Percentiles rank a stretch among this genome's conserved stretches.
Evolutionary conservation across 2,888 invertebrate genomes (phyloP).

Genomic region (Clepsis dumicolana): DNA sequence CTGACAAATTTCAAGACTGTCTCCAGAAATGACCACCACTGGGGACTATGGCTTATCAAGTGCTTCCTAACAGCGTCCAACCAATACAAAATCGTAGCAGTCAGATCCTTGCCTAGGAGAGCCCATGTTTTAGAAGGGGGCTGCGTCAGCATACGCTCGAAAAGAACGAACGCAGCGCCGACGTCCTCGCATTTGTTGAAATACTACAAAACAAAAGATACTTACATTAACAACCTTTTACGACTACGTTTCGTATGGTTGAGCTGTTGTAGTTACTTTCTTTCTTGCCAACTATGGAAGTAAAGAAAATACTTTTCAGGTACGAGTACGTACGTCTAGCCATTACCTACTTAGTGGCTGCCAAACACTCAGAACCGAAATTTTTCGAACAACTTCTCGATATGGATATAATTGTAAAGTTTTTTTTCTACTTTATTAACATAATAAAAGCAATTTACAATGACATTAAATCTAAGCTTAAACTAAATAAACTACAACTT

Average conservation of each 20-base stretch:
- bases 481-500: too few relatives aligned
- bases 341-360: too few relatives aligned
- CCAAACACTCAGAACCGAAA: too few relatives aligned
- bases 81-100: constrained; percentile 69
- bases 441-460: too few relatives aligned
- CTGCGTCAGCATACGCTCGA: constrained; percentile 60
- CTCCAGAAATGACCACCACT: constrained; percentile 73
- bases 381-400: not conserved
- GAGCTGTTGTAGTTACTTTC: too few relatives aligned
- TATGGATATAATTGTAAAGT: not conserved
- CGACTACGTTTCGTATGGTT: too few relatives aligned
- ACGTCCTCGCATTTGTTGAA: constrained; percentile 67
- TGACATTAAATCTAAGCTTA: too few relatives aligned
- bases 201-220: constrained; percentile 59
- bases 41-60: constrained; percentile 58
- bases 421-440: too few relatives aligned
- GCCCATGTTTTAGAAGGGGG: constrained; percentile 70
- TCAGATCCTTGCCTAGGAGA: constrained; percentile 64
- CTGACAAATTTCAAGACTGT: constrained; percentile 63
- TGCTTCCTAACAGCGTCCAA: constrained; percentile 67
- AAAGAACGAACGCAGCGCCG: constrained; percentile 66
- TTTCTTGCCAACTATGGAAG: too few relatives aligned
- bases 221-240: too few relatives aligned
- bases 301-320: too few relatives aligned
- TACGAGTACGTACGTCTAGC: too few relatives aligned